Percentiles rank a stretch among this genome's conserved stretches.
Conservation (phyloP, 2,113 vertebrate genomes). For the Cygnus buccinator region DNA sequence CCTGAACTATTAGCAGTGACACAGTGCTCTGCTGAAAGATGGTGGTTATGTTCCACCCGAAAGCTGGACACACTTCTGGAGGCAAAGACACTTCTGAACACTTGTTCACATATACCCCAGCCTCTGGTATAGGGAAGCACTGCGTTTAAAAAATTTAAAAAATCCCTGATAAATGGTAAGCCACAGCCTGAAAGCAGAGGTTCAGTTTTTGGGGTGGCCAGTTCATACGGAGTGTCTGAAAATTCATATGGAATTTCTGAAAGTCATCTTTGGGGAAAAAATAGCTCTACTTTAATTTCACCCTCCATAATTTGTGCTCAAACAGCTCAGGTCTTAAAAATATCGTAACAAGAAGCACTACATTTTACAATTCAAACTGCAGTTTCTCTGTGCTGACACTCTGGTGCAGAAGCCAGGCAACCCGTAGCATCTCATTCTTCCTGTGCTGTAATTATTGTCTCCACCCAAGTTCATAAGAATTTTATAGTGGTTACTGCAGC, state of each 20-base stretch:
- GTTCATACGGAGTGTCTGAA: too few species aligned
- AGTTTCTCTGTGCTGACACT: constrained; percentile 35
- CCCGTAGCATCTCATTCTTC: constrained; percentile 41
- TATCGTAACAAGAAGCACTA: constrained; percentile 39
- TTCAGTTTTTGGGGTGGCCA: neutral
- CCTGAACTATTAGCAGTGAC: neutral
- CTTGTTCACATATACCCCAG: neutral
- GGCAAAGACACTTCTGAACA: neutral
- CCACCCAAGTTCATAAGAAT: constrained; percentile 61
- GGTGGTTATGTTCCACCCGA: neutral
- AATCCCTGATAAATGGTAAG: neutral
- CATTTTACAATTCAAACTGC: constrained; percentile 19
- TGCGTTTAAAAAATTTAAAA: neutral
- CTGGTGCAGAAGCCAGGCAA: constrained; percentile 18
- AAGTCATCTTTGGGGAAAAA: constrained; percentile 6
- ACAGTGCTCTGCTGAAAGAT: constrained; percentile 3
- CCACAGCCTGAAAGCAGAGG: neutral
- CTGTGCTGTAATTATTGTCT: constrained; percentile 48
- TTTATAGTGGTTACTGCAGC: constrained; percentile 33
- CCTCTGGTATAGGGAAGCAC: neutral
- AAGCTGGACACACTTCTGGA: neutral
- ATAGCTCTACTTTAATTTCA: neutral
- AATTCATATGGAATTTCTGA: neutral
- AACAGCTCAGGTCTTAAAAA: constrained; percentile 1
- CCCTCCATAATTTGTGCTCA: constrained; percentile 21